phyloP scores from a whole-genome alignment of 1,140 invertebrate genomes.

The Bombus breviceps region DNA sequence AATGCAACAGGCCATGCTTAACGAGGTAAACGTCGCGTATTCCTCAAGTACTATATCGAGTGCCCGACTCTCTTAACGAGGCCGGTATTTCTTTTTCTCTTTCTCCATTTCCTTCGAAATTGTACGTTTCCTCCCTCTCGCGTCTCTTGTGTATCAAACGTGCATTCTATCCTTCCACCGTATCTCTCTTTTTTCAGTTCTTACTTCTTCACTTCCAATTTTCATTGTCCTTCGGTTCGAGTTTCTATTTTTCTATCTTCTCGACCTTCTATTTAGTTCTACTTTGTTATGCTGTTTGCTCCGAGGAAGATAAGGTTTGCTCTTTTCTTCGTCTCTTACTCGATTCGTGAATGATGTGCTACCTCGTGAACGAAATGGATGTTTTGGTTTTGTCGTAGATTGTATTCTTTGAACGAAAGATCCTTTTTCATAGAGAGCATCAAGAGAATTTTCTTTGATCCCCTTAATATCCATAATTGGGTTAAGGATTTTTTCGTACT shows the following conservation, averaged over 20 bases:
- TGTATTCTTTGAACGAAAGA: no score
- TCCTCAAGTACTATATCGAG: conserved; percentile 44
- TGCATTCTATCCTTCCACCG: no score
- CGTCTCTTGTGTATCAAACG: background rate
- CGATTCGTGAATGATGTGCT: no score
- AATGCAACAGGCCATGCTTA: conserved; percentile 57
- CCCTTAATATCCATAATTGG: no score
- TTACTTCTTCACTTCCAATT: background rate
- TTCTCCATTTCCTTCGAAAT: background rate
- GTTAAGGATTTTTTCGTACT: no score
- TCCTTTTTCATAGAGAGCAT: no score
- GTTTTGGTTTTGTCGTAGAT: no score
- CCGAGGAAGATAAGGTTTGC: no score
- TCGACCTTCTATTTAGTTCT: background rate
- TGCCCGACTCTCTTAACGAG: conserved; percentile 42
- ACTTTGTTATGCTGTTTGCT: background rate
- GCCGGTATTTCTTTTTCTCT: conserved; percentile 26
- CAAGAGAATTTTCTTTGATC: no score
- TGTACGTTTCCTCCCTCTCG: background rate
- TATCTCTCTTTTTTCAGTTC: background rate
- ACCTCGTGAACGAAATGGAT: no score
- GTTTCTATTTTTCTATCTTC: no score
- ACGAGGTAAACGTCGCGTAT: conserved; percentile 46
- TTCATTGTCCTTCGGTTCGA: background rate
- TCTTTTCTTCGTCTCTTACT: no score